Base-by-base conservation (phyloP, 2,113 vertebrate species). In the Smithornis capensis region DNA sequence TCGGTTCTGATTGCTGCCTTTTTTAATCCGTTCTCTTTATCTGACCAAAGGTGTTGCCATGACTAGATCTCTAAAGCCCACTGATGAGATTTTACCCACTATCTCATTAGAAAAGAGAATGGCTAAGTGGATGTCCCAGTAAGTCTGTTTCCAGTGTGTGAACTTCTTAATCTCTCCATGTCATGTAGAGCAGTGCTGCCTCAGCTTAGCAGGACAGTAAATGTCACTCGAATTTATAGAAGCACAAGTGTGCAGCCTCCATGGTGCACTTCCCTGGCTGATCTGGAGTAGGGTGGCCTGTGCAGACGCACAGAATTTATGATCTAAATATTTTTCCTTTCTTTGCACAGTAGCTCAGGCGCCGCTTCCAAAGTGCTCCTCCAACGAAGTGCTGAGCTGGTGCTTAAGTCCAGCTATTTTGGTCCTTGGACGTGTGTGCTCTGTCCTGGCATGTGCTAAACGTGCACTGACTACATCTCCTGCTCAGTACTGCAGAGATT, bases 211-310 rank as follows among this genome's bases (percentile, higher is more conserved):
- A 8, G 83, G 89, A 73, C 74, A 47, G 86, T 95, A 97, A 96
- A 97, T 96, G 96, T 96, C 94, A 96, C 6, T 88, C 1, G 53
- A 92, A 97, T 97, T 95, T 97, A 97, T 95, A 89, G 96, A 92
- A 70, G 89, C 90, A 93, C 91, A 97, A 93, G 77, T 95, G 94
- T 94, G 85, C 65, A 49, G 91, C n/a, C 76, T 85, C 73, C 1
- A 1, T 23, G 6, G 84, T 44, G 42, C 68, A 60, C 81, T 47
- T 79, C 65, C 74, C 69, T 59, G 87, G 28, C 60, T 75, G 81
- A 17, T 49, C 23, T 1, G 16, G 22, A 42, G 10, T 28, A 19
- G 19, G 19, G 47, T 29, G 35, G 47, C 59, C 60, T n/a, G 38
- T 40, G 44, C 7, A 5, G 37, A 71, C 16, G 57, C 28, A 64